Conservation (phyloP, 2,113 vertebrate species). For the Ophiodon elongatus region DNA sequence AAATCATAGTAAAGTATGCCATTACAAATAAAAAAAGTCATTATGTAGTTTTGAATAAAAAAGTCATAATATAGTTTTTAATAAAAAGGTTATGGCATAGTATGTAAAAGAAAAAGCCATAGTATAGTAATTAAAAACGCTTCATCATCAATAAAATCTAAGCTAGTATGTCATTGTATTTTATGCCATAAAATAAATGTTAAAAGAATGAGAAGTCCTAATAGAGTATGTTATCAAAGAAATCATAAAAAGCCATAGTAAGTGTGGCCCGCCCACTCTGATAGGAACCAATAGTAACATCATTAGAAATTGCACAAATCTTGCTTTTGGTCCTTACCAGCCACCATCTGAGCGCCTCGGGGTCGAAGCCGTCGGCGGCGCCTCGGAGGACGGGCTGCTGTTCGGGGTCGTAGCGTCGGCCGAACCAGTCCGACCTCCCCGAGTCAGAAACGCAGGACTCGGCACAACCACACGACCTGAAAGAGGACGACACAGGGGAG, state of each 20-base stretch:
- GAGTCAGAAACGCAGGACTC: slow-evolving; percentile 55
- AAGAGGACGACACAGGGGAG: background rate
- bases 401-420: slow-evolving; percentile 67
- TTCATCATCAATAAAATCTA: no score
- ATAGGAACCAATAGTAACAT: background rate
- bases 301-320: background rate
- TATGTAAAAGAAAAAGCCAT: no score
- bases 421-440: slow-evolving; percentile 80
- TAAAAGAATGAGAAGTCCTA: background rate
- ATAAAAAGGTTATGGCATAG: no score
- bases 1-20: no score
- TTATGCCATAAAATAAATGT: no score
- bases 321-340: slow-evolving; percentile 83
- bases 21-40: no score
- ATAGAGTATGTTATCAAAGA: background rate
- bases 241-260: background rate
- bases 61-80: no score
- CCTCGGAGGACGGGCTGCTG: slow-evolving; percentile 74
- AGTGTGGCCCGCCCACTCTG: background rate
- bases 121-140: no score
- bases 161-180: no score
- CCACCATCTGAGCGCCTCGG: slow-evolving; percentile 82
- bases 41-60: no score
- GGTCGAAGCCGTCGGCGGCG: slow-evolving; percentile 64
- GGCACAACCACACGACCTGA: slow-evolving; percentile 65